Percentiles rank a stretch among this genome's conserved stretches.
Conservation (phyloP, 2,113 vertebrate species). For the western clawed frog (Xenopus tropicalis) region UCB_Xtro_10.0 CM004448.2:46224001-46224500, state of each 20-base stretch:
- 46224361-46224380: neutral
- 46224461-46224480: too few species aligned
- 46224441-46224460: too few species aligned
- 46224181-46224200: conserved; percentile 33
- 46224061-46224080: conserved; percentile 4
- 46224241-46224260: conserved; percentile 43
- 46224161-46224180: conserved; percentile 18
- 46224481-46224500: too few species aligned
- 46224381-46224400: neutral
- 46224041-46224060: neutral
- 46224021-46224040: conserved; percentile 17
- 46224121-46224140: conserved; percentile 7
- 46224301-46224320: conserved; percentile 37
- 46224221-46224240: conserved; percentile 26
- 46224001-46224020: conserved; percentile 13
- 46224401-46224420: too few species aligned
- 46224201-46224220: conserved; percentile 21
- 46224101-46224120: conserved; percentile 4
- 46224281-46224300: conserved; percentile 39
- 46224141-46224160: conserved; percentile 34
- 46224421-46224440: too few species aligned
- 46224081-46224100: conserved; percentile 17
- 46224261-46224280: conserved; percentile 40
- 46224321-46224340: conserved; percentile 21
- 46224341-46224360: conserved; percentile 16